A percentile compares a stretch with the other conserved stretches of the same genome.
Conservation (phyloP, 92 coral and sea anemone species). For the Zoanthus solanderi region DNA sequence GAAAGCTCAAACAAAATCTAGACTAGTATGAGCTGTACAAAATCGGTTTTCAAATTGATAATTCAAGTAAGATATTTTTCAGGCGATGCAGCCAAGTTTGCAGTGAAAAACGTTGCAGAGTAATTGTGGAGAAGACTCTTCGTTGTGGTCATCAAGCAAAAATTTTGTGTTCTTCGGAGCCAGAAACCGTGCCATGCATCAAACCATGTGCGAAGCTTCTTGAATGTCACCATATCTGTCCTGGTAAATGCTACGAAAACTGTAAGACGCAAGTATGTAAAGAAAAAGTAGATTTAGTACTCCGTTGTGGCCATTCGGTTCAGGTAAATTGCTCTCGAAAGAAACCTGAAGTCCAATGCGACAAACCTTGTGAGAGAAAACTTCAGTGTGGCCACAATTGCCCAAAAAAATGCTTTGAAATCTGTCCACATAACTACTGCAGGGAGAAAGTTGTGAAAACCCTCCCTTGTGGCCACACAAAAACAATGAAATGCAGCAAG, state of each 20-base stretch:
- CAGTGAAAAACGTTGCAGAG: background rate
- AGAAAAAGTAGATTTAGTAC: constrained; percentile 26
- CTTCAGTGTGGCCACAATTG: constrained; percentile 68
- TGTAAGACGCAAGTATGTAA: constrained; percentile 57
- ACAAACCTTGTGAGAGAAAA: constrained; percentile 31
- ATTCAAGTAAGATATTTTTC: background rate
- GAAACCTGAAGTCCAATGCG: constrained; percentile 25
- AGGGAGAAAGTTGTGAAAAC: constrained; percentile 44
- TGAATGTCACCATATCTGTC: constrained; percentile 64
- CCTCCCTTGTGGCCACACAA: constrained; percentile 71
- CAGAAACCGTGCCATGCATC: constrained; percentile 9
- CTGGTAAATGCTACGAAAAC: constrained; percentile 42
- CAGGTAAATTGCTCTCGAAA: constrained; percentile 52
- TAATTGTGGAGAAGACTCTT: constrained; percentile 20
- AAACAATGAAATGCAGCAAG: constrained; percentile 55
- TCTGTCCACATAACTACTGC: constrained; percentile 34
- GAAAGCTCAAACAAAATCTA: too few species aligned
- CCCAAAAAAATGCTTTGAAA: constrained; percentile 48
- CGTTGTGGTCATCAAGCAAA: background rate
- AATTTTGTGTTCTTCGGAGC: constrained; percentile 44
- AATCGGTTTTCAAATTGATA: too few species aligned
- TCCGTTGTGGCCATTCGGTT: constrained; percentile 64
- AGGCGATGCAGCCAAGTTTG: constrained; percentile 43
- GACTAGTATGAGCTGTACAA: too few species aligned
- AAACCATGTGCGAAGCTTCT: constrained; percentile 45